A percentile compares a stretch with the other conserved stretches of the same genome.
These are phyloP conservation scores for Solenopsis fugax DNA, from an alignment of 1,140 invertebrate genomes.

Conservation along the genomic window DNA sequence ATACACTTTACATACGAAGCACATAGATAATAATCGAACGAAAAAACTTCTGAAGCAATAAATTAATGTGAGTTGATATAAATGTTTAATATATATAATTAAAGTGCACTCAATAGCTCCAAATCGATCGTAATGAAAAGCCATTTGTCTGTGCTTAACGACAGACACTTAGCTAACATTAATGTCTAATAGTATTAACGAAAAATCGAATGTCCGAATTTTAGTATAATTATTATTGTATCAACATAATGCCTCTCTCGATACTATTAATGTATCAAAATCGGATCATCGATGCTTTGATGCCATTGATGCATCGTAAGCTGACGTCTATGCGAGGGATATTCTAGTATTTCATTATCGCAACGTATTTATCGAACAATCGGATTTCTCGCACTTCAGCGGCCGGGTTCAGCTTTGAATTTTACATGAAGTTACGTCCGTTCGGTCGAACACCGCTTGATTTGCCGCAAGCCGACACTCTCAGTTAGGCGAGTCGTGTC, in stretches of 20 bases:
- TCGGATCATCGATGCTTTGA: not conserved
- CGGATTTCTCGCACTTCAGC: constrained; percentile 21
- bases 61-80: not conserved
- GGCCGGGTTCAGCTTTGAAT: constrained; percentile 8
- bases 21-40: not conserved
- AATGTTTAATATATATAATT: not conserved
- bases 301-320: not conserved
- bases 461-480: constrained; percentile 29
- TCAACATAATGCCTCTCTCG: not conserved
- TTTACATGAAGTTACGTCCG: constrained; percentile 37
- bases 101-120: not conserved
- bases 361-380: constrained; percentile 14
- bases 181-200: not conserved
- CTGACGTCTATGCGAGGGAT: not conserved
- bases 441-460: not conserved
- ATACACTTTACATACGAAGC: constrained; percentile 10
- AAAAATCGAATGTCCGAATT: not conserved
- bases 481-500: constrained; percentile 21
- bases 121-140: not conserved
- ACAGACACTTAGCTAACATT: not conserved
- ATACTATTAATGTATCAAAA: not conserved
- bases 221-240: not conserved
- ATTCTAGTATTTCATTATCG: constrained; percentile 12
- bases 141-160: not conserved
- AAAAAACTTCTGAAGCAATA: not conserved